Evolutionary conservation across 2,888 invertebrate genomes (phyloP).

Genomic region (Brachyptera putata): DNA sequence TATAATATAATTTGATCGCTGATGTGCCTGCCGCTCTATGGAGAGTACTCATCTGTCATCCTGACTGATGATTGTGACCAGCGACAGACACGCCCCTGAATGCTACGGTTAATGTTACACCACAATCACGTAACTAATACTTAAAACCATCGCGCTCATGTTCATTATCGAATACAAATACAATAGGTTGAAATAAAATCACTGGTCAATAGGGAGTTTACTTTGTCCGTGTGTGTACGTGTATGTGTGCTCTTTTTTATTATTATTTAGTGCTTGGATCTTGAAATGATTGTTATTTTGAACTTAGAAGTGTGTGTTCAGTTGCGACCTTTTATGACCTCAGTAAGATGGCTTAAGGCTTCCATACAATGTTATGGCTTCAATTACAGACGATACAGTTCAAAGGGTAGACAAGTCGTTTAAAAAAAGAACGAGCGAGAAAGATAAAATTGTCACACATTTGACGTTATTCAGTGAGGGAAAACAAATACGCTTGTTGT

Average conservation of each 20-base stretch:
- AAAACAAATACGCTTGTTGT: too few species aligned
- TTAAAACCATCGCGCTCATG: too few species aligned
- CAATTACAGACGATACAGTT: conserved; percentile 11
- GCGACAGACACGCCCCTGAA: background rate
- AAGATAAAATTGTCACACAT: conserved; percentile 3
- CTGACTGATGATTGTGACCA: background rate
- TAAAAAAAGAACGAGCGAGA: background rate
- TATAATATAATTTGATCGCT: conserved; percentile 9
- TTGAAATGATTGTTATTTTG: conserved; percentile 4
- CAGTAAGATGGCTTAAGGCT: background rate
- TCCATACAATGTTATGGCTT: conserved; percentile 2
- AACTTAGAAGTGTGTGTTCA: background rate
- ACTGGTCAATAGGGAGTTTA: too few species aligned
- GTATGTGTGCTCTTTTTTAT: too few species aligned
- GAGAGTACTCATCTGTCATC: conserved; percentile 7
- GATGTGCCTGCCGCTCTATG: background rate
- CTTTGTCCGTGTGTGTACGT: too few species aligned
- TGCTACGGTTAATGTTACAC: background rate
- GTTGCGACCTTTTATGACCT: background rate
- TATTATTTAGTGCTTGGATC: background rate
- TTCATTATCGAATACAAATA: too few species aligned
- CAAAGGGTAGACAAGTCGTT: conserved; percentile 7
- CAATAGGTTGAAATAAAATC: too few species aligned
- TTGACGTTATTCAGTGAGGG: too few species aligned
- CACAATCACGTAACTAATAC: background rate